A percentile compares a stretch with the other conserved stretches of the same genome.
These are phyloP conservation scores for Cervus canadensis DNA, from an alignment of 2,113 vertebrate species.

Conservation along the genomic window DNA sequence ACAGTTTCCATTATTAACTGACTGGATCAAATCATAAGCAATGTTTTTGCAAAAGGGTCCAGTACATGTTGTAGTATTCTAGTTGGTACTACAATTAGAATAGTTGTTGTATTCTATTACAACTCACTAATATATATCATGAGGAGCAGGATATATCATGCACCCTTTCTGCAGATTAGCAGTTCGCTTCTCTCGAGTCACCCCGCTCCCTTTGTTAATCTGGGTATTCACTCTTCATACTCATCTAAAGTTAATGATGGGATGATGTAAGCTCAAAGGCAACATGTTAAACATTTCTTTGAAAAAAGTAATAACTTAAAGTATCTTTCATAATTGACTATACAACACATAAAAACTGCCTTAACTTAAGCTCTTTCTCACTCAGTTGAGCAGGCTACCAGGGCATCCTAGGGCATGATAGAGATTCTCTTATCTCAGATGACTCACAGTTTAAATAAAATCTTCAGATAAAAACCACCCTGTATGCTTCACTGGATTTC, in stretches of 20 bases:
- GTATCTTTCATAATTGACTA: constrained; percentile 82
- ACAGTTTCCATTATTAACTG: constrained; percentile 81
- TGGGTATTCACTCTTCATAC: constrained; percentile 80
- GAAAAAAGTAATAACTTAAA: constrained; percentile 80
- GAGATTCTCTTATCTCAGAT: constrained; percentile 83
- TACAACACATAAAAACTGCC: constrained; percentile 79
- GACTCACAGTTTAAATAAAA: constrained; percentile 81
- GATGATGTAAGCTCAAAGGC: constrained; percentile 83
- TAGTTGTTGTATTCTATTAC: not conserved
- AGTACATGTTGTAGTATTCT: constrained; percentile 81
- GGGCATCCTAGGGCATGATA: constrained; percentile 83
- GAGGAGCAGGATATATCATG: constrained; percentile 76
- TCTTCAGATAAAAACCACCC: constrained; percentile 81
- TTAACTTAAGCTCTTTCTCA: constrained; percentile 76
- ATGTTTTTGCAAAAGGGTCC: constrained; percentile 80
- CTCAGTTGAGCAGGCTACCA: constrained; percentile 81
- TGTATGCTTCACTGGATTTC: constrained; percentile 77
- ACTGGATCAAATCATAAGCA: constrained; percentile 81
- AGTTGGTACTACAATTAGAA: constrained; percentile 66
- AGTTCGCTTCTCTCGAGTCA: constrained; percentile 75
- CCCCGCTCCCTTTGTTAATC: constrained; percentile 74
- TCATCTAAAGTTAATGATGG: constrained; percentile 84
- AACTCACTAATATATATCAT: constrained; percentile 76
- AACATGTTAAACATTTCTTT: constrained; percentile 82
- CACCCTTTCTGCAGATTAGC: constrained; percentile 78